phyloP scores from a whole-genome alignment of 2,888 invertebrate species.

The Rhamphomyia laevipes region DNA sequence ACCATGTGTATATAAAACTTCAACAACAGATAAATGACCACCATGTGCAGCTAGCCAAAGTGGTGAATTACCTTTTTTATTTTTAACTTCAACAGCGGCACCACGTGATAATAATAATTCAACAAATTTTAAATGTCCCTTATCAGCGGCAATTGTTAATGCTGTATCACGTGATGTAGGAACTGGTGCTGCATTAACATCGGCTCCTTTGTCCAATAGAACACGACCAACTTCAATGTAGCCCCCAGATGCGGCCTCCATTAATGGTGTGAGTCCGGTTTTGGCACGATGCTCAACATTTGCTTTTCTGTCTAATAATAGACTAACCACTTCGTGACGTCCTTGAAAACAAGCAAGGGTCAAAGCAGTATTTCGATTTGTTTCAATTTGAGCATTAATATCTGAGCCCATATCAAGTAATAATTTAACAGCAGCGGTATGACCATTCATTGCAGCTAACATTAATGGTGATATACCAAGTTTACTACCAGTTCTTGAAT shows the following conservation, averaged over 20 bases:
- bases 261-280: slow-evolving; percentile 95
- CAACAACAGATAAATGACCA: slow-evolving; percentile 94
- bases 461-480: slow-evolving; percentile 97
- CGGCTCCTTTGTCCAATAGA: slow-evolving; percentile 90
- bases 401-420: slow-evolving; percentile 96
- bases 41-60: slow-evolving; percentile 97
- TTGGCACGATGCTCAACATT: slow-evolving; percentile 99
- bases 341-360: slow-evolving; percentile 99
- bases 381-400: slow-evolving; percentile 99
- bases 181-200: slow-evolving; percentile 97
- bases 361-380: slow-evolving; percentile 95
- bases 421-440: slow-evolving; percentile 86
- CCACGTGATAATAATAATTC: slow-evolving; percentile 68
- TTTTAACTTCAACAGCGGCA: slow-evolving; percentile 93
- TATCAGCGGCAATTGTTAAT: slow-evolving; percentile 98
- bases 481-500: slow-evolving; percentile 93
- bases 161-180: slow-evolving; percentile 97
- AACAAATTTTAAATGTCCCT: slow-evolving; percentile 91
- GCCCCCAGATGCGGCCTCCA: slow-evolving; percentile 99
- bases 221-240: slow-evolving; percentile 97
- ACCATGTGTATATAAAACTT: slow-evolving; percentile 73
- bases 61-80: slow-evolving; percentile 98
- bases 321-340: slow-evolving; percentile 93
- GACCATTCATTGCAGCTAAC: slow-evolving; percentile 99
- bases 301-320: slow-evolving; percentile 90